A percentile compares a stretch with the other conserved stretches of the same genome.
Conservation (phyloP, 92 coral and sea anemone species). For the Porites rus region DNA sequence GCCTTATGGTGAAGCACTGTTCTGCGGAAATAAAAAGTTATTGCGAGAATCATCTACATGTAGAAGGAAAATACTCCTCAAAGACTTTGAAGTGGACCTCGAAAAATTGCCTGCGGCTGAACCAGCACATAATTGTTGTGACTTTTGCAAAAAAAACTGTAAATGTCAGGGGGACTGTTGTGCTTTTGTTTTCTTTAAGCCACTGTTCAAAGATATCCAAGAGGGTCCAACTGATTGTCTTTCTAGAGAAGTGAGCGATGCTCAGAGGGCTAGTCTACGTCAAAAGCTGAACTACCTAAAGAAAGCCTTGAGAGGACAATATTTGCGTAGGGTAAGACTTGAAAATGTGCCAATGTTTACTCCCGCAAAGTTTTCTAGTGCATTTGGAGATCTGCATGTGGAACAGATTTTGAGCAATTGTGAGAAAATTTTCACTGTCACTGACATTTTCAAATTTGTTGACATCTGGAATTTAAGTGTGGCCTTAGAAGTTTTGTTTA, state of each 20-base stretch:
- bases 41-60: constrained; percentile 22
- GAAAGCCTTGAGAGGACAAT: constrained; percentile 3
- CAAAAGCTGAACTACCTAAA: constrained; percentile 25
- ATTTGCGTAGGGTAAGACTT: background rate
- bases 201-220: background rate
- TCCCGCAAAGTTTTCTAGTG: constrained; percentile 43
- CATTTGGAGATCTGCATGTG: constrained; percentile 45
- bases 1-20: constrained; percentile 51
- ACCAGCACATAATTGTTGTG: constrained; percentile 61
- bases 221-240: too few species aligned
- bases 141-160: constrained; percentile 50
- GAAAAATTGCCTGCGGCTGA: background rate
- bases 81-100: constrained; percentile 40
- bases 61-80: constrained; percentile 32
- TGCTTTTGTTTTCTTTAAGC: constrained; percentile 26
- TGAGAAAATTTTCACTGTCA: background rate
- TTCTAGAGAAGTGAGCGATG: constrained; percentile 10
- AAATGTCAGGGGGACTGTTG: constrained; percentile 54
- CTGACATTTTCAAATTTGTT: constrained; percentile 49
- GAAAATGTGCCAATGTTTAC: constrained; percentile 33
- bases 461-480: constrained; percentile 47
- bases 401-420: constrained; percentile 23
- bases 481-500: constrained; percentile 35
- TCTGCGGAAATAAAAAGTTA: constrained; percentile 29
- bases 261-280: constrained; percentile 1